A percentile compares a stretch with the other conserved stretches of the same genome.
phyloP scores from a whole-genome alignment of 2,888 invertebrate species.

The Mantis religiosa region DNA sequence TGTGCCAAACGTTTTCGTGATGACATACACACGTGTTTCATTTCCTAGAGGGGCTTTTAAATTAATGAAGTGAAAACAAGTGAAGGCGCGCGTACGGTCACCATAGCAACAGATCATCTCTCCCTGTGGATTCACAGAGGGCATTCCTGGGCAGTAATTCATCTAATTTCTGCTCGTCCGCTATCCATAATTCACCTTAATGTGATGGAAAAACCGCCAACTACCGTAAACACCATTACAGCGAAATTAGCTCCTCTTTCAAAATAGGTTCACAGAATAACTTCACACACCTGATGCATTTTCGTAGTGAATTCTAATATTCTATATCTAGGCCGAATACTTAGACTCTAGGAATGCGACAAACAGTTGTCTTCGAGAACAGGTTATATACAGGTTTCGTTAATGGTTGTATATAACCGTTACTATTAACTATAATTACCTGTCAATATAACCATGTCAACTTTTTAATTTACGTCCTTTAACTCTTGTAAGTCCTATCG shows the following conservation, averaged over 20 bases:
- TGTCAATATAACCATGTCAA: no score
- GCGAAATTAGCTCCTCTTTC: background rate
- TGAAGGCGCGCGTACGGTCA: background rate
- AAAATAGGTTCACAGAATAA: no score
- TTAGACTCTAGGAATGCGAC: no score
- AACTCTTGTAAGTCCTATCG: no score
- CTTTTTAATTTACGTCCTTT: no score
- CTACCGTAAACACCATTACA: background rate
- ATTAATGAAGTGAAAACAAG: background rate
- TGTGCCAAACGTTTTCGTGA: background rate
- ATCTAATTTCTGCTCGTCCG: background rate
- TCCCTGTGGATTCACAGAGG: background rate
- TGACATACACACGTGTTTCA: background rate
- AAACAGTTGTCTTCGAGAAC: no score
- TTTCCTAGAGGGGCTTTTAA: background rate
- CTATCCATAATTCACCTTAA: background rate
- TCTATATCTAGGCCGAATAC: no score
- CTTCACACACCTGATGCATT: no score
- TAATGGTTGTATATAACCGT: no score
- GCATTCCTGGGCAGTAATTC: background rate
- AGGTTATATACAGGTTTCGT: no score
- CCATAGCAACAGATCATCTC: background rate
- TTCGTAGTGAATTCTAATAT: no score
- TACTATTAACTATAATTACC: no score
- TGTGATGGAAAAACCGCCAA: background rate